Conservation (phyloP, 2,888 invertebrate genomes). For the Muscina levida region DNA sequence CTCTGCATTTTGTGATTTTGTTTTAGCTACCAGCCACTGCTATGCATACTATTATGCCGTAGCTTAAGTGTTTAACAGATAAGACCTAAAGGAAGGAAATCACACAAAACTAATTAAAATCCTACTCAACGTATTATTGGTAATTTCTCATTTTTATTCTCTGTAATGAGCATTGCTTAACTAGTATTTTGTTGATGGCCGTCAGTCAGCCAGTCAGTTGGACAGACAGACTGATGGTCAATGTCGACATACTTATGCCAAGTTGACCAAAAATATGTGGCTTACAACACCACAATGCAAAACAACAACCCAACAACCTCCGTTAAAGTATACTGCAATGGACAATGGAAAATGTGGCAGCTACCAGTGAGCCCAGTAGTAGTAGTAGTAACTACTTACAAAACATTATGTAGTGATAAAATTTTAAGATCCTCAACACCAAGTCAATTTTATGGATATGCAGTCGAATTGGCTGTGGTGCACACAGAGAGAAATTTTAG, state of each 20-base stretch:
- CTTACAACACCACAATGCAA: slow-evolving; percentile 13
- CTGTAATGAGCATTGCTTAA: slow-evolving; percentile 16
- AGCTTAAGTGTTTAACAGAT: too few relatives aligned
- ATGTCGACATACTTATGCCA: not conserved
- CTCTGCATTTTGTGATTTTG: too few relatives aligned
- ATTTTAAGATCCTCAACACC: slow-evolving; percentile 39
- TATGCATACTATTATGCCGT: not conserved
- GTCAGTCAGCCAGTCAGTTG: too few relatives aligned
- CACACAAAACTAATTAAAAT: slow-evolving; percentile 43
- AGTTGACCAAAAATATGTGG: slow-evolving; percentile 5
- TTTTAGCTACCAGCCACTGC: too few relatives aligned
- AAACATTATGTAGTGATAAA: slow-evolving; percentile 47
- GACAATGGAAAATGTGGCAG: not conserved
- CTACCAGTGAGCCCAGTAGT: not conserved
- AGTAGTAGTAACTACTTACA: slow-evolving; percentile 35
- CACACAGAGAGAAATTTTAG: slow-evolving; percentile 26
- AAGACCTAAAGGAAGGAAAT: slow-evolving; percentile 13
- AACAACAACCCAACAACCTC: not conserved
- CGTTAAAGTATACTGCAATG: too few relatives aligned
- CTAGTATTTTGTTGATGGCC: slow-evolving; percentile 28
- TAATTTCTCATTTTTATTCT: not conserved
- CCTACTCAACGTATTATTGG: not conserved
- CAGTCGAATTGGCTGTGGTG: slow-evolving; percentile 25
- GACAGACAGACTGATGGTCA: not conserved
- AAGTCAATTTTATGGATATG: slow-evolving; percentile 39